Evolutionary conservation across 2,888 invertebrate genomes (phyloP).

Genomic region (Aspidiotus destructor): DNA sequence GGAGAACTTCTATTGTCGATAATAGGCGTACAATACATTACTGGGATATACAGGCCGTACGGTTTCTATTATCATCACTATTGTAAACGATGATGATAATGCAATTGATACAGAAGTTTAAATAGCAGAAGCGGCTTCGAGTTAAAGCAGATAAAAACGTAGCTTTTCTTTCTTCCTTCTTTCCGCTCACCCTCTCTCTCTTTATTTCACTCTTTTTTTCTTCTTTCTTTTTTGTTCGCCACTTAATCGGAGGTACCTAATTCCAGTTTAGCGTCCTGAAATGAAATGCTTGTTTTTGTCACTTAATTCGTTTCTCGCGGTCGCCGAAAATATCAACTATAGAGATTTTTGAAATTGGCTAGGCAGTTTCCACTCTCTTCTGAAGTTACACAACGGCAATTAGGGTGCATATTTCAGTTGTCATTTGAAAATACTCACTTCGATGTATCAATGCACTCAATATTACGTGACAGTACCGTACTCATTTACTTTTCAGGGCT

Average conservation of each 20-base stretch:
- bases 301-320: slow-evolving; percentile 16
- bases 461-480: no score
- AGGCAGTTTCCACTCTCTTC: no score
- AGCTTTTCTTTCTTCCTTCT: slow-evolving; percentile 13
- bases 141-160: slow-evolving; percentile 18
- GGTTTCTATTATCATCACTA: slow-evolving; percentile 27
- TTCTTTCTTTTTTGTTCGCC: slow-evolving; percentile 22
- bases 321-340: no score
- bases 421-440: no score
- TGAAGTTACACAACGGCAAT: no score
- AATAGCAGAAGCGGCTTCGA: slow-evolving; percentile 31
- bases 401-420: no score
- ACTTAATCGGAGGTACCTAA: slow-evolving; percentile 17
- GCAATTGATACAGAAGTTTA: slow-evolving; percentile 32
- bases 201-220: slow-evolving; percentile 4
- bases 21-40: slow-evolving; percentile 29
- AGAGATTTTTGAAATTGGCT: no score
- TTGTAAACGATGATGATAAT: slow-evolving; percentile 19
- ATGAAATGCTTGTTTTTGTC: slow-evolving; percentile 23
- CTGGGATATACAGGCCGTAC: slow-evolving; percentile 25
- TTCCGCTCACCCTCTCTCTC: no score
- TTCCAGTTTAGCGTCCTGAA: slow-evolving; percentile 17
- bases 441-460: no score
- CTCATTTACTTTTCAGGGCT: no score
- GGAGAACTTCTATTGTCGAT: slow-evolving; percentile 27